A percentile compares a stretch with the other conserved stretches of the same genome.
Conservation (phyloP, 2,888 invertebrate genomes). For the Drosophila formosana region DNA sequence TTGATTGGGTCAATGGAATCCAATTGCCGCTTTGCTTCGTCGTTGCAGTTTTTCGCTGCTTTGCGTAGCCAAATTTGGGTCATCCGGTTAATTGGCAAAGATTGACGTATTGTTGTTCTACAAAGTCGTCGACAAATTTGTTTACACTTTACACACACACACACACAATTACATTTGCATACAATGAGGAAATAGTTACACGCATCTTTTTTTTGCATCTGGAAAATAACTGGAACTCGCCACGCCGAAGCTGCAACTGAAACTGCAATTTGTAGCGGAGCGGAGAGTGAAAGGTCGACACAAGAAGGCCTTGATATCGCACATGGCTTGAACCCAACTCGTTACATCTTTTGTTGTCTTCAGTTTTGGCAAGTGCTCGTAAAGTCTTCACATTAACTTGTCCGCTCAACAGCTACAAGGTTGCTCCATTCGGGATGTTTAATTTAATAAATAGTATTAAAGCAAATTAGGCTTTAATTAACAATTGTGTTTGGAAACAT, state of each 20-base stretch:
- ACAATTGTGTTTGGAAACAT: too few species aligned
- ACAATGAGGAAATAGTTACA: conserved; percentile 72
- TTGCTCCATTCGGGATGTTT: conserved; percentile 16
- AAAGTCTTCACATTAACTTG: conserved; percentile 33
- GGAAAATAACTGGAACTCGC: conserved; percentile 45
- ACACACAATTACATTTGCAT: conserved; percentile 42
- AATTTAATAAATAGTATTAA: not conserved
- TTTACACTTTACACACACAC: conserved; percentile 49
- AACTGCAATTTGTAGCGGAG: conserved; percentile 14
- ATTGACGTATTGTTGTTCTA: conserved; percentile 80
- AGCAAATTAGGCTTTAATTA: not conserved
- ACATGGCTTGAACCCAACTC: conserved; percentile 19
- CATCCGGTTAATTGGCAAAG: conserved; percentile 78
- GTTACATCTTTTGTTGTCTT: conserved; percentile 27
- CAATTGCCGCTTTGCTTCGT: conserved; percentile 61
- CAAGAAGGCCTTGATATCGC: conserved; percentile 43
- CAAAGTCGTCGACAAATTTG: conserved; percentile 66
- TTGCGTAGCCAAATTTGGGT: conserved; percentile 65
- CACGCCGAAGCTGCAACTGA: conserved; percentile 17
- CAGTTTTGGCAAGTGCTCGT: conserved; percentile 22
- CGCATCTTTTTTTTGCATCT: conserved; percentile 48
- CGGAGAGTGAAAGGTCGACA: conserved; percentile 43
- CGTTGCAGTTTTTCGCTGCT: conserved; percentile 63
- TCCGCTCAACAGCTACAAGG: conserved; percentile 50
- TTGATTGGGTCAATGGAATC: conserved; percentile 81